Conservation (phyloP, 2,888 invertebrate species). For the Nomada ferruginata region DNA sequence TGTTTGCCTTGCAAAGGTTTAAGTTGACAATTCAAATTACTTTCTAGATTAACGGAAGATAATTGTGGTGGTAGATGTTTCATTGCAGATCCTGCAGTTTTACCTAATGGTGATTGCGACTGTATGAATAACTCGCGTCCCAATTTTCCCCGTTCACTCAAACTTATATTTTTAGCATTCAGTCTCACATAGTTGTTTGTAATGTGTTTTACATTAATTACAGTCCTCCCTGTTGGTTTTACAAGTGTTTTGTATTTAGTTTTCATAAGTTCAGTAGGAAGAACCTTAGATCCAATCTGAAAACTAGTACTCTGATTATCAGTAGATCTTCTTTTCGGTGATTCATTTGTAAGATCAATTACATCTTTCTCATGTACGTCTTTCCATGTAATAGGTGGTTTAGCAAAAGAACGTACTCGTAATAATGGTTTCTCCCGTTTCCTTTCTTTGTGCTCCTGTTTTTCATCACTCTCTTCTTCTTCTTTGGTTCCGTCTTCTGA, state of each 20-base stretch:
- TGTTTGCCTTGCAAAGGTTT: conserved; percentile 19
- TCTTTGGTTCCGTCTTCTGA: neutral
- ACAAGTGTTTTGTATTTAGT: conserved; percentile 36
- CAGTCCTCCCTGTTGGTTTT: conserved; percentile 30
- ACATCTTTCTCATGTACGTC: conserved; percentile 66
- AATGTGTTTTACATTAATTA: conserved; percentile 60
- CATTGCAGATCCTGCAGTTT: conserved; percentile 7
- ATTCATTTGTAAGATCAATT: conserved; percentile 60
- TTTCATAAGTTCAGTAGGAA: conserved; percentile 23
- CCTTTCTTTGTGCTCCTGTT: no score
- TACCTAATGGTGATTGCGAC: neutral
- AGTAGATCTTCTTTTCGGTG: neutral
- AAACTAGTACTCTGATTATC: conserved; percentile 3
- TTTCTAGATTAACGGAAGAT: conserved; percentile 11
- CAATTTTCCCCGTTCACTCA: neutral
- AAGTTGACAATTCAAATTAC: neutral
- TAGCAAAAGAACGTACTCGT: conserved; percentile 79
- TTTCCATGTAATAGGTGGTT: conserved; percentile 76
- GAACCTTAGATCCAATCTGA: conserved; percentile 22
- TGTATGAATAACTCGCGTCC: conserved; percentile 3
- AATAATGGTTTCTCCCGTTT: conserved; percentile 65
- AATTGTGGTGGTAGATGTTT: conserved; percentile 27
- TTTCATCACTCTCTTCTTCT: conserved; percentile 4
- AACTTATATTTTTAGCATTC: neutral
- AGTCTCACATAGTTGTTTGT: conserved; percentile 60